Base-by-base conservation (phyloP, 1,140 invertebrate genomes). In the Sycophila sp. region DNA sequence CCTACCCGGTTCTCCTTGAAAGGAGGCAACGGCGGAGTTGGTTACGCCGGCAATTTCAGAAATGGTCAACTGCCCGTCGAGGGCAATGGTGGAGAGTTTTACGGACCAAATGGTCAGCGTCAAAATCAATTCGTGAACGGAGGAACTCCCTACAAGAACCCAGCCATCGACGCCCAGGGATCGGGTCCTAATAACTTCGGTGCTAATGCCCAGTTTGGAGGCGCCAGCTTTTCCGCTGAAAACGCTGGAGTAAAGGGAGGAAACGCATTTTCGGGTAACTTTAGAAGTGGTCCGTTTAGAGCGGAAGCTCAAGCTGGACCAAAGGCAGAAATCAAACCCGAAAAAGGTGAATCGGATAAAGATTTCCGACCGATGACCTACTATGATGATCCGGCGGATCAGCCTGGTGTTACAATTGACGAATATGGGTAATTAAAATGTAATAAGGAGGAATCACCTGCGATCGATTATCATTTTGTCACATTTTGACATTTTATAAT, bases 101-200 rank as follows among this genome's bases (percentile, higher is more conserved):
- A 26, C 22, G 47, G 45, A 55, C 36, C 24, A 10, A 36, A n/a
- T 58, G 15, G 19, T 36, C 0, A 17, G 15, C 32, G 26, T 2
- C 17, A n/a, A 30, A 58, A n/a, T 38, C 45, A 58, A 47, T 38
- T 38, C 17, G 19, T 38, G 30, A 17, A 8, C 2, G 30, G 28
- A 34, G 22, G 19, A 69, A 15, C 15, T 7, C 38, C n/a, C 26
- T 17, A 24, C 42, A 3, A 11, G 38, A 17, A 36, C 6, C 58
- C 11, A 24, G 8, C n/a, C n/a, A n/a, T n/a, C n/a, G n/a, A 53
- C 5, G 34, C 42, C 64, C 30, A 74, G 19, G 56, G 56, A 2
- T 72, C 74, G 0, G 72, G 74, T 0, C 74, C 77, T 0, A 70
- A 75, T 59, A 72, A 34, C 26, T 30, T 68, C 1, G 74, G 76